Base-by-base conservation (phyloP, 2,113 vertebrate genomes). In the Neodon shergylaensis region DNA sequence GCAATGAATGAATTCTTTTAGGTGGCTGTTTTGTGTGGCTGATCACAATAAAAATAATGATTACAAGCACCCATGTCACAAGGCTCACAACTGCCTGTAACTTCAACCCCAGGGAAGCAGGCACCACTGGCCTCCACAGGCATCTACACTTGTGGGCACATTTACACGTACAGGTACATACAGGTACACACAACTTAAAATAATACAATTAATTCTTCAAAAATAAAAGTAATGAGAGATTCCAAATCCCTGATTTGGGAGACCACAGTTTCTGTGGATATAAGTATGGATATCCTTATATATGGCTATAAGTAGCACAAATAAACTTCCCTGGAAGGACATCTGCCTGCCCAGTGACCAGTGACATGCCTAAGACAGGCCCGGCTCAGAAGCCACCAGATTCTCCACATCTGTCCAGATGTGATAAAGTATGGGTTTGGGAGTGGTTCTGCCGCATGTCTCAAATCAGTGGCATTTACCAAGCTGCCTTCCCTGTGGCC, bases 371-470 rank as follows among this genome's bases (percentile, higher is more conserved):
- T 1, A 3, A 61, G 12, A 79, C n/a, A 24, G 73, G 63, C 4
- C 26, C 22, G 1, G 21, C 42, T 54, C 61, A 21, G 54, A 88
- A 36, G 6, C 21, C 4, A 14, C 13, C 0, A 2, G 3, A 21
- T 8, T 83, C 79, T 61, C 54, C 13, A 61, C 54, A 26, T 61
- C 36, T 42, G 21, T 28, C n/a, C 54, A 42, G 54, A 28, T 58
- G 12, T 26, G 36, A 39, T 14, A 82, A 82, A 82, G 52, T n/a
- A 14, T 58, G 52, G 36, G 52, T 39, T 5, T 22, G 24, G 24
- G 24, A 42, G 42, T 1, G 4, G 54, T 39, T 61, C 61, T 6
- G 0, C 54, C 47, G 26, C 7, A 13, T 9, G 1, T 19, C 2
- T 6, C 1, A 42, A 28, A 83, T 42, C 14, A 31, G 54, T 11